Conservation (phyloP, 2,113 vertebrate species). For the Urocitellus parryii region DNA sequence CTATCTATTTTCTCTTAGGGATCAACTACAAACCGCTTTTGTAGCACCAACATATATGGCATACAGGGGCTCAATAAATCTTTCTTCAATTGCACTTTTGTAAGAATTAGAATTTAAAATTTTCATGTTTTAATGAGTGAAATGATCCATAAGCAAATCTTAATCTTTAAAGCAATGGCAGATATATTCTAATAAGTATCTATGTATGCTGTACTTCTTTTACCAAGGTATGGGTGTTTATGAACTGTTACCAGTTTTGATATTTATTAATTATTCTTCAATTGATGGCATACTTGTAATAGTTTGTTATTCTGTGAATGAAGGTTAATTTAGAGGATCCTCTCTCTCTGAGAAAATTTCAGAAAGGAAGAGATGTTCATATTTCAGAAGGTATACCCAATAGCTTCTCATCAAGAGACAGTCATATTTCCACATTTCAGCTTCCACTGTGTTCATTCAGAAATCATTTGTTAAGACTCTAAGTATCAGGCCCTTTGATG, state of each 20-base stretch:
- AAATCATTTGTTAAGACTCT: neutral
- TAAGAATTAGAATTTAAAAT: neutral
- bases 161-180: neutral
- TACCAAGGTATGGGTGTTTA: neutral
- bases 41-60: too few species aligned
- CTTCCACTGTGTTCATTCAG: neutral
- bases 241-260: neutral
- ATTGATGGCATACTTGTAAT: neutral
- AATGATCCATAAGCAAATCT: neutral
- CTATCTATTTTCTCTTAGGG: neutral
- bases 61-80: neutral
- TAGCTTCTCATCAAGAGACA: neutral
- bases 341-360: neutral
- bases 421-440: neutral
- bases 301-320: neutral
- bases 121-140: constrained; percentile 8
- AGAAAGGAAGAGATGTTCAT: neutral
- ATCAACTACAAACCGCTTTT: neutral
- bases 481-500: neutral
- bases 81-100: neutral
- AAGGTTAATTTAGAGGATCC: neutral
- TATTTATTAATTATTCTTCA: neutral
- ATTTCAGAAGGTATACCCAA: neutral
- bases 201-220: neutral
- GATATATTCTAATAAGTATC: neutral